Conservation (phyloP, 2,797 vertebrate species). For the Poeciliopsis turneri region DNA sequence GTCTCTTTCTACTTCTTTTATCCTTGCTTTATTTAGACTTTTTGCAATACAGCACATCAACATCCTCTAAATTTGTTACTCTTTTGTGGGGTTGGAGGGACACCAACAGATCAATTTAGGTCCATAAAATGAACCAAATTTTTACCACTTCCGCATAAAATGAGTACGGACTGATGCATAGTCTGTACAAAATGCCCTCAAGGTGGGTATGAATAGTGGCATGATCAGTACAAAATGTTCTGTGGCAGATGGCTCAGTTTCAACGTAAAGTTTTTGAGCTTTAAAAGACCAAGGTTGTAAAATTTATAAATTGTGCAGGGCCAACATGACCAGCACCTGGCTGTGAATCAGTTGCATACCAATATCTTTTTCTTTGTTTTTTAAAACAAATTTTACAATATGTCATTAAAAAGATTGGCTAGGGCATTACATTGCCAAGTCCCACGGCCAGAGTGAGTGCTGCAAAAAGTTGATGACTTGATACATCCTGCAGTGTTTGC, state of each 20-base stretch:
- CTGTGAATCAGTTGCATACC: neutral
- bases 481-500: too few species aligned
- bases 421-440: too few species aligned
- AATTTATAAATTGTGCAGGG: neutral
- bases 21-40: neutral
- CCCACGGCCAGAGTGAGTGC: too few species aligned
- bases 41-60: neutral
- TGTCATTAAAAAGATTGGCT: neutral
- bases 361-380: neutral
- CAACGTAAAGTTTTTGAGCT: neutral
- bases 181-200: neutral
- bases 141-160: neutral
- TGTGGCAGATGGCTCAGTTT: neutral
- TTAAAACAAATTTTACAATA: neutral
- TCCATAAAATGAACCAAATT: neutral
- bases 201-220: neutral
- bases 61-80: neutral
- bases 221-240: neutral
- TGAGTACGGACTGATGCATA: neutral
- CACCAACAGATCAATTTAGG: neutral
- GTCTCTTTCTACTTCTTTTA: neutral
- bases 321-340: neutral
- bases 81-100: neutral
- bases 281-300: neutral
- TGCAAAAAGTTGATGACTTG: too few species aligned